phyloP scores from a whole-genome alignment of 2,113 vertebrate species.

The Tragelaphus buxtoni region DNA sequence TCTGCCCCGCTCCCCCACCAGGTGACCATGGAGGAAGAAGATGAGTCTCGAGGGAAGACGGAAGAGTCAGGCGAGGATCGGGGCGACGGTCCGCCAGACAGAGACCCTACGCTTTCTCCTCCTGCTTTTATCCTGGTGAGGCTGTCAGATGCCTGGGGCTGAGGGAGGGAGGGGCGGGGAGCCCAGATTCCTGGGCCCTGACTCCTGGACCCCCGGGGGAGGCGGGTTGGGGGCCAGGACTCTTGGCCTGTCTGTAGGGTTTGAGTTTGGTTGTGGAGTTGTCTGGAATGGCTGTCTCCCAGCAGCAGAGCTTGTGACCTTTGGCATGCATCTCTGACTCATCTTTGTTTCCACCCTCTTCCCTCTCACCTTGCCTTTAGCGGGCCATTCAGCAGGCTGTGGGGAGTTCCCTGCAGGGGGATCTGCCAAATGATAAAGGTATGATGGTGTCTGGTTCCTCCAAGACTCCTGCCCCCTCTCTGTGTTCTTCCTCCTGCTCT shows the following conservation, averaged over 20 bases:
- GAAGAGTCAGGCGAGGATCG: constrained; percentile 62
- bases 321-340: neutral
- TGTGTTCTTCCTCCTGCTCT: neutral
- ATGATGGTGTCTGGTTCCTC: neutral
- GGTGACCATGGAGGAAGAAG: constrained; percentile 74
- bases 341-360: neutral
- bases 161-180: neutral
- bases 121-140: constrained; percentile 74
- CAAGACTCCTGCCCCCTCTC: neutral
- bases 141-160: neutral
- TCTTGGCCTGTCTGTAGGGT: neutral
- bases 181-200: neutral
- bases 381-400: constrained; percentile 65
- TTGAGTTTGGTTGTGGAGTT: neutral
- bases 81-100: constrained; percentile 41
- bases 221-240: neutral
- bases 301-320: neutral
- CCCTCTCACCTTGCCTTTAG: neutral
- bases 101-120: constrained; percentile 60
- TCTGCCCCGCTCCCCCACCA: neutral
- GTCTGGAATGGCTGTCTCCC: neutral
- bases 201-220: too few species aligned
- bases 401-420: constrained; percentile 66
- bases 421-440: constrained; percentile 71
- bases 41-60: constrained; percentile 64